A percentile compares a stretch with the other conserved stretches of the same genome.
phyloP scores from a whole-genome alignment of 2,113 vertebrate species.

The Cyphomyrus plagiostoma region DNA sequence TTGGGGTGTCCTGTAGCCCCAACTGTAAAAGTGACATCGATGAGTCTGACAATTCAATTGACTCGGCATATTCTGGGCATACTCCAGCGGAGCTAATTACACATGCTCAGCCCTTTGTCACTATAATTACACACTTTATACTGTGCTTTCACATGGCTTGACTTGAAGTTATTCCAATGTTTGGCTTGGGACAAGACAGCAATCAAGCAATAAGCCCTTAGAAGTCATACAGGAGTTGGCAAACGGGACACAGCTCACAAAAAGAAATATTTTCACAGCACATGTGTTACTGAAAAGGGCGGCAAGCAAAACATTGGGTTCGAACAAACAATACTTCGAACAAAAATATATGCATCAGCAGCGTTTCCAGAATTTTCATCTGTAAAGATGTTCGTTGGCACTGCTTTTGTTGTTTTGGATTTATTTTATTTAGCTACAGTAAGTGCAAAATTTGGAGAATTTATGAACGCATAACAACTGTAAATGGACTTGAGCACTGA shows the following conservation, averaged over 20 bases:
- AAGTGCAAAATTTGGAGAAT: neutral
- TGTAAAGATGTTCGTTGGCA: neutral
- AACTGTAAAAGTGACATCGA: neutral
- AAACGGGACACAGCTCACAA: neutral
- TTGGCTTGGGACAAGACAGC: neutral
- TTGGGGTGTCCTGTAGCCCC: neutral
- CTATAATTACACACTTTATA: neutral
- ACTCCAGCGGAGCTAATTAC: neutral
- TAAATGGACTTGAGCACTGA: neutral
- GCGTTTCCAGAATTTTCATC: neutral
- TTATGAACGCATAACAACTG: neutral
- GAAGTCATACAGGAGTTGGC: neutral
- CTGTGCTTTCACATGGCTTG: neutral
- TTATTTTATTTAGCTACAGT: neutral
- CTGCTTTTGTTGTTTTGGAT: neutral
- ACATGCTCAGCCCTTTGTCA: neutral
- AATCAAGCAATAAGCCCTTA: neutral
- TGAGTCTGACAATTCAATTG: neutral
- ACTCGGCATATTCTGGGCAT: neutral
- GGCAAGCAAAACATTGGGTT: neutral
- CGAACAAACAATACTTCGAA: neutral
- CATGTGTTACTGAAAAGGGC: neutral
- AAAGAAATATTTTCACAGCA: neutral
- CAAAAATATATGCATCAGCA: neutral
- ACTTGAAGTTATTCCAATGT: neutral